phyloP scores from a whole-genome alignment of 2,888 invertebrate species.

The Athripsodes cinereus region DNA sequence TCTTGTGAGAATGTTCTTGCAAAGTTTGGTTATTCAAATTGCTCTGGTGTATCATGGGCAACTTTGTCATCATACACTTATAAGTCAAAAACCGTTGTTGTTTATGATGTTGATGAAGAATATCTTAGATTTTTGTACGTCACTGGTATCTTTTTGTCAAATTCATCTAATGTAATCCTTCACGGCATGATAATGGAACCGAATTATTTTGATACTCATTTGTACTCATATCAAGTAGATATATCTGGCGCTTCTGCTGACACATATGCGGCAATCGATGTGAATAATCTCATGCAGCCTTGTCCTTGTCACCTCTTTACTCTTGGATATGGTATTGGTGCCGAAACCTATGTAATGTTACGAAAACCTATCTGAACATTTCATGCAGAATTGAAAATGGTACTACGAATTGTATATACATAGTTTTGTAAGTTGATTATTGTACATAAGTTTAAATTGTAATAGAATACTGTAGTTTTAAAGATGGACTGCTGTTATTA shows the following conservation, averaged over 20 bases:
- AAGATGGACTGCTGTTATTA: not conserved
- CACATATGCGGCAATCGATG: not conserved
- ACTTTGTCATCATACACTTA: not conserved
- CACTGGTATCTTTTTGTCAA: not conserved
- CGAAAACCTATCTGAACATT: not conserved
- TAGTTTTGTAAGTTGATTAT: not conserved
- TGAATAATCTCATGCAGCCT: not conserved
- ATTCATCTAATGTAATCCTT: not conserved
- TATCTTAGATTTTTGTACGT: not conserved
- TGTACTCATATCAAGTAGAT: not conserved
- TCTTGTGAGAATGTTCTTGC: not conserved
- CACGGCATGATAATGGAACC: not conserved
- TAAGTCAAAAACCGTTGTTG: not conserved
- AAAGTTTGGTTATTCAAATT: not conserved
- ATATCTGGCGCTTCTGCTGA: not conserved
- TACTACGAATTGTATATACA: not conserved
- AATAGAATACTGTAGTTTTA: not conserved
- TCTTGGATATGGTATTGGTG: not conserved
- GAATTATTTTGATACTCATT: not conserved
- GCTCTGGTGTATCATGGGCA: not conserved
- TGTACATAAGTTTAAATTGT: not conserved
- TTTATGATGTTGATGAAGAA: not conserved
- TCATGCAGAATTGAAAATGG: not conserved
- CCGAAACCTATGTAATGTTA: not conserved
- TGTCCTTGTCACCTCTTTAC: not conserved